phyloP scores from a whole-genome alignment of 2,888 invertebrate species.

The Eupsilia transversa region DNA sequence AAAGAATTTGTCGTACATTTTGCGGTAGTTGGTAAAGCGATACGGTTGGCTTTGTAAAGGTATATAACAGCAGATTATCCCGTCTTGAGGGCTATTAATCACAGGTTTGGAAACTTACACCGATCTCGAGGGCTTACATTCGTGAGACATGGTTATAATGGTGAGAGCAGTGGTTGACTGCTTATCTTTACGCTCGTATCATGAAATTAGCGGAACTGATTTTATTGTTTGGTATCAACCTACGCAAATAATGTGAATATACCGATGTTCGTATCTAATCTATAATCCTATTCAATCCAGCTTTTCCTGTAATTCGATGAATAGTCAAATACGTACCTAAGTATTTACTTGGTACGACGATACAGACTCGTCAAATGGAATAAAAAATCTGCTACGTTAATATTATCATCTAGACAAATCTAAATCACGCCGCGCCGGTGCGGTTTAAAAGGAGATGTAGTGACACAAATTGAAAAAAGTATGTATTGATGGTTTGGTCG shows the following conservation, averaged over 20 bases:
- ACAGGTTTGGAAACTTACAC: slow-evolving; percentile 76
- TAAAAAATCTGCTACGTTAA: neutral
- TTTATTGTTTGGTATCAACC: neutral
- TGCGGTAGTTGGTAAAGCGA: slow-evolving; percentile 62
- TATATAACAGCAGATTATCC: slow-evolving; percentile 69
- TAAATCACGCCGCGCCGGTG: neutral
- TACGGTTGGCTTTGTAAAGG: slow-evolving; percentile 50
- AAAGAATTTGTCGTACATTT: slow-evolving; percentile 50
- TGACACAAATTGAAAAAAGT: neutral
- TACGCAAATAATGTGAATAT: neutral
- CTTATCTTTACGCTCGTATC: slow-evolving; percentile 30
- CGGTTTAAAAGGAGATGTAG: neutral
- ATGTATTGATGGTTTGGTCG: neutral
- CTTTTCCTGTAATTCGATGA: neutral
- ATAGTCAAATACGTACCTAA: neutral
- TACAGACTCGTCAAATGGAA: neutral
- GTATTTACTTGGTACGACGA: neutral
- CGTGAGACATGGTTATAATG: slow-evolving; percentile 37
- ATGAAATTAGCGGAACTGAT: neutral
- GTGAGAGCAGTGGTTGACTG: slow-evolving; percentile 19
- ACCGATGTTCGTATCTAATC: neutral
- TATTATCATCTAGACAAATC: neutral
- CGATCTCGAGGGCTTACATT: slow-evolving; percentile 63
- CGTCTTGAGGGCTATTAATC: slow-evolving; percentile 78
- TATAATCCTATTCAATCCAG: slow-evolving; percentile 10